Conservation (phyloP, 2,888 invertebrate species). For the Stenodema calcarata region DNA sequence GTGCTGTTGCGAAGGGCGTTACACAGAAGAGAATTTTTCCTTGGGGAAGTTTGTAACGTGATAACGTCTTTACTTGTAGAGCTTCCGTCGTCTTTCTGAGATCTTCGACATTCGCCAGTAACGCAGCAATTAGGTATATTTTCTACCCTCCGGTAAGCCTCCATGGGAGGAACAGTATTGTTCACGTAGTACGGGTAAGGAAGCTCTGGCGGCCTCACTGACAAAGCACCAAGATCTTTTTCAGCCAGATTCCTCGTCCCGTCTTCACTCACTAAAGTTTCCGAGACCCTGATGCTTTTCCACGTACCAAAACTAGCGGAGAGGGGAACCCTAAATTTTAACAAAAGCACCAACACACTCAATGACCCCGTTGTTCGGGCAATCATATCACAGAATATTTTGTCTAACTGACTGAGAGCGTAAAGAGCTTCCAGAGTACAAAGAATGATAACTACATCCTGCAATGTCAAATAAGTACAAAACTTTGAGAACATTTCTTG, state of each 20-base stretch:
- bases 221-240: conserved; percentile 29
- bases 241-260: not conserved
- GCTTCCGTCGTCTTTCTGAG: conserved; percentile 11
- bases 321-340: conserved; percentile 36
- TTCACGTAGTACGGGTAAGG: not conserved
- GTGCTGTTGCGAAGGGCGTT: not conserved
- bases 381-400: conserved; percentile 42
- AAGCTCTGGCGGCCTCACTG: conserved; percentile 21
- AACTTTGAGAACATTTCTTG: conserved; percentile 15
- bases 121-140: conserved; percentile 6
- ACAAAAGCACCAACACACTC: conserved; percentile 20
- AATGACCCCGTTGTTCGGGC: conserved; percentile 17
- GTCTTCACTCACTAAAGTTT: conserved; percentile 25
- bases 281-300: conserved; percentile 29
- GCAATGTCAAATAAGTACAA: conserved; percentile 38
- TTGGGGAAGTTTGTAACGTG: not conserved
- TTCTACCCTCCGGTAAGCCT: not conserved
- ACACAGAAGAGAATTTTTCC: conserved; percentile 7
- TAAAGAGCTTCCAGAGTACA: conserved; percentile 37
- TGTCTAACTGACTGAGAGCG: conserved; percentile 17
- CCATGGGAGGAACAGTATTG: conserved; percentile 8
- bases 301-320: conserved; percentile 38
- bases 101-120: conserved; percentile 15
- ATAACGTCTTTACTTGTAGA: not conserved
- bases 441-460: conserved; percentile 36